These are phyloP conservation scores for Cydia fagiglandana DNA, from an alignment of 1,140 invertebrate species.

Conservation along the genomic window DNA sequence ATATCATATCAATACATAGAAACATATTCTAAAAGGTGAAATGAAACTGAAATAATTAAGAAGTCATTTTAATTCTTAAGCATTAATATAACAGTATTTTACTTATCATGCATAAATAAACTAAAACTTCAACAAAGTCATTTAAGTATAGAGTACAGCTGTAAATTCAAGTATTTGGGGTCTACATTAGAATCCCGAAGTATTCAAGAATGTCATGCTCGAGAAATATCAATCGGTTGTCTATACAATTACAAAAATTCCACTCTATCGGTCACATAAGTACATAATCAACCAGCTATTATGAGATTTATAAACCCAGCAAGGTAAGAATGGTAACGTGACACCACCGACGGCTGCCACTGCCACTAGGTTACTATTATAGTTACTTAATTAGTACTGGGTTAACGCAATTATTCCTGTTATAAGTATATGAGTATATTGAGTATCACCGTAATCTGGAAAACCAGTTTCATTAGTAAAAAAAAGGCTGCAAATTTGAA, in stretches of 20 bases:
- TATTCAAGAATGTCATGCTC: no score
- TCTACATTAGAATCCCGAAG: neutral
- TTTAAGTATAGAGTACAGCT: neutral
- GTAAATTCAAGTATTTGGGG: neutral
- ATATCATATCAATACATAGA: no score
- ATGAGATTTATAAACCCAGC: conserved; percentile 43
- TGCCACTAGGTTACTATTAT: conserved; percentile 55
- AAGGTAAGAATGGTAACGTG: conserved; percentile 67
- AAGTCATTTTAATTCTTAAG: neutral
- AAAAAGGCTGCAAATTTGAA: no score
- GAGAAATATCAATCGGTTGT: no score
- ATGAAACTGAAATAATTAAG: neutral
- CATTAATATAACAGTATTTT: neutral
- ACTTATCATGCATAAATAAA: neutral
- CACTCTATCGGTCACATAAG: neutral
- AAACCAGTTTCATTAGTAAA: no score
- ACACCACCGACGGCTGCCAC: conserved; percentile 75
- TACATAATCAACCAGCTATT: conserved; percentile 35
- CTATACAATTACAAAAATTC: no score
- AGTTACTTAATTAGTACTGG: conserved; percentile 45
- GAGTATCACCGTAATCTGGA: no score
- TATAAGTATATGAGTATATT: no score
- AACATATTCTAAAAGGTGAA: neutral
- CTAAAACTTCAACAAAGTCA: neutral
- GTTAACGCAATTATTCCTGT: neutral